Evolutionary conservation across 2,113 vertebrate species (phyloP).

Genomic region (Laticauda laticaudata): DNA sequence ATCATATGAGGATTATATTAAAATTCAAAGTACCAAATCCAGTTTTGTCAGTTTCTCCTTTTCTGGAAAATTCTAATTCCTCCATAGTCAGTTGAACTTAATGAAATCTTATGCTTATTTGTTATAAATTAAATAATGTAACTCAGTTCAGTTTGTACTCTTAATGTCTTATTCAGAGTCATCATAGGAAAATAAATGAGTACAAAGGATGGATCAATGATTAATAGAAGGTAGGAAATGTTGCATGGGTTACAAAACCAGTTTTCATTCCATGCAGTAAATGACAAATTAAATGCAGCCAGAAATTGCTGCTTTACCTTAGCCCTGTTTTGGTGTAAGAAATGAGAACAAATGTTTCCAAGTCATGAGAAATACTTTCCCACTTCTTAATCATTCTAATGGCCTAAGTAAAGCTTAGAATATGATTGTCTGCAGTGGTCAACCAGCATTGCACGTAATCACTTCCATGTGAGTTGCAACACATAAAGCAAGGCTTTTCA

Average conservation of each 20-base stretch:
- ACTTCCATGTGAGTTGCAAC: background rate
- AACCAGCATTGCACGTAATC: background rate
- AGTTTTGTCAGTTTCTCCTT: background rate
- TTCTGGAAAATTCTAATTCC: background rate
- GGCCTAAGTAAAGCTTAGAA: background rate
- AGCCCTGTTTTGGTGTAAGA: background rate
- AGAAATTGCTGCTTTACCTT: background rate
- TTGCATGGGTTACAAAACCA: background rate
- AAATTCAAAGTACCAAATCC: background rate
- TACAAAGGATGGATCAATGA: background rate
- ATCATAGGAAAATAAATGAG: background rate
- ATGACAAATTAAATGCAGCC: background rate
- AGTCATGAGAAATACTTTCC: background rate
- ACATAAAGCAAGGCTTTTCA: background rate
- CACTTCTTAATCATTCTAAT: background rate
- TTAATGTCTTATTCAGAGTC: background rate
- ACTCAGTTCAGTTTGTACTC: background rate
- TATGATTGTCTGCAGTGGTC: background rate
- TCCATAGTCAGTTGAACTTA: conserved; percentile 31
- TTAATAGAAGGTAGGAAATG: background rate
- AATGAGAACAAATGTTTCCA: background rate
- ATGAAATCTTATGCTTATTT: conserved; percentile 5
- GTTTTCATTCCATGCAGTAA: background rate
- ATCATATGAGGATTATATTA: conserved; percentile 28
- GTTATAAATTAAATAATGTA: background rate